Evolutionary conservation across 2,797 vertebrate species (phyloP).

Genomic region (Xiphophorus birchmanni): DNA sequence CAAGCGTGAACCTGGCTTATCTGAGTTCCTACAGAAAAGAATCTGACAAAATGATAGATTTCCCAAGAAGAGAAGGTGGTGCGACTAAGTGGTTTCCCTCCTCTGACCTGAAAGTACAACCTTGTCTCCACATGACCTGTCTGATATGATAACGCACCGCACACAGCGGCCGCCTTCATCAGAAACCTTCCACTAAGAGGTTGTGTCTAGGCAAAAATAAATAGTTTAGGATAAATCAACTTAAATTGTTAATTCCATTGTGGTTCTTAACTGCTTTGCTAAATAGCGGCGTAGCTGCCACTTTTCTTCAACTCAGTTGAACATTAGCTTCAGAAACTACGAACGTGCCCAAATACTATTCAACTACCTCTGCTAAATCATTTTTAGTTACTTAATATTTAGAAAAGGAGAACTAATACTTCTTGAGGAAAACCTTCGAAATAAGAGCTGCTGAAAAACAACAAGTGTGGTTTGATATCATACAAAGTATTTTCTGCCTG

Average conservation of each 20-base stretch:
- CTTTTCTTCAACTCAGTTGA: background rate
- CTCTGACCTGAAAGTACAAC: background rate
- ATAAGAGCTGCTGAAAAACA: constrained; percentile 8
- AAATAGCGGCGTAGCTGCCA: background rate
- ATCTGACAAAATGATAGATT: background rate
- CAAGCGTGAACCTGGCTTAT: background rate
- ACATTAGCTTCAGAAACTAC: background rate
- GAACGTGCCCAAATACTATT: background rate
- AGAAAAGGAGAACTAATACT: background rate
- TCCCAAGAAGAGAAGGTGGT: background rate
- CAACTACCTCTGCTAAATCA: background rate
- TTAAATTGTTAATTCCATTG: background rate
- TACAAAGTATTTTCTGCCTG: constrained; percentile 22
- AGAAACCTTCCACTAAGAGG: background rate
- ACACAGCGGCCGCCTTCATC: background rate
- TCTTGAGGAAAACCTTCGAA: background rate
- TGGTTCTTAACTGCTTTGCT: background rate
- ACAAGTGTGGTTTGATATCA: constrained; percentile 5
- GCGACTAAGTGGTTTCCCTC: background rate
- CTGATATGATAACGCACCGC: background rate
- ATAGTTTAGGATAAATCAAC: background rate
- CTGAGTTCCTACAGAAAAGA: background rate
- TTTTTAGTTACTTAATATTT: background rate
- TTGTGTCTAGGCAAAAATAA: background rate
- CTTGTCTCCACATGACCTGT: background rate